Base-by-base conservation (phyloP, 2,888 invertebrate species). In the Matsumyia berberina region DNA sequence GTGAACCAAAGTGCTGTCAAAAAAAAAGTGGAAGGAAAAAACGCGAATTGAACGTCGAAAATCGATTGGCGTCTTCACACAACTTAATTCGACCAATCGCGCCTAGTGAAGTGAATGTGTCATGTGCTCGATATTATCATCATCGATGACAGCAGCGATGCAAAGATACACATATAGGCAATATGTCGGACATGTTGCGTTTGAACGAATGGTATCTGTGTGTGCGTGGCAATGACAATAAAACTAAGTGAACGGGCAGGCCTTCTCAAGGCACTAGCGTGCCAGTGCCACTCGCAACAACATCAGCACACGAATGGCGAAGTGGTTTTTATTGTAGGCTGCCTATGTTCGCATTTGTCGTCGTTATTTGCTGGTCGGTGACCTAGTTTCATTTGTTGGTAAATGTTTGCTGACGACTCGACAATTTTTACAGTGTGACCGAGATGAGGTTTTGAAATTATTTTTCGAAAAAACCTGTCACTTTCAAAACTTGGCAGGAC, bases 41-140 rank as follows among this genome's bases (percentile, higher is more conserved):
- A 46, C 46, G 11, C 19, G 72, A 46, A 60, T 15, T 1, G 2
- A 64, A 64, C 15, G 35, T 12, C 57, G 15, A 58, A 74, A 83
- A 69, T 69, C 79, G 79, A 79, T 83, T 83, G 73, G 78, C 44
- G 51, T 83, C 78, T 79, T 79, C 42, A 55, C 73, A 73, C 73
- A 83, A 69, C 44, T 79, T 57, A 79, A 74, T 74, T 66, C 19
- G 58, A 69, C 57, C 73, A 83, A 74, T 79, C 62, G 55, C 42
- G 9, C 37, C 9, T 44, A 35, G 44, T 55, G 53, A 39, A 55
- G 53, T 53, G 53, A 51, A 57, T n/a, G 62, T 77, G 77, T 82
- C 77, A 83, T 73, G 64, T 73, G 73, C 42, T 69, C 39, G 78
- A 62, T 46, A 73, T 73, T 78, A 83, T 83, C 67, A 72, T 55